Evolutionary conservation across 2,113 vertebrate genomes (phyloP), one percentile per base, ranked within the genome.

Genomic region (Cacatua alba): DNA sequence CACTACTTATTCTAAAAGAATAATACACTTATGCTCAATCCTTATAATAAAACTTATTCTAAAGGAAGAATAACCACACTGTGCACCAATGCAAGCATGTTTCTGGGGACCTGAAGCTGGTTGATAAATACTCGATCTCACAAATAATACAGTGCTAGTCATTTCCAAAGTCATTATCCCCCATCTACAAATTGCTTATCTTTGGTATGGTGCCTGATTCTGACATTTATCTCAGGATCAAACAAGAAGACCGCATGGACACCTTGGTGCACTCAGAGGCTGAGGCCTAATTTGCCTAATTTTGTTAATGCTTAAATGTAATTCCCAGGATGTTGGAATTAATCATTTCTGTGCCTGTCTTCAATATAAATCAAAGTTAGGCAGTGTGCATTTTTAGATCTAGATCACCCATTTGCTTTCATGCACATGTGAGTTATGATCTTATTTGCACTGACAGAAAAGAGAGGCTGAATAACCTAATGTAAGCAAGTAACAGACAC

Each of bases 331-430:
- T 62, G 49, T 83, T 94, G 91, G 93, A 59, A 91, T 91, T 44
- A 96, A 96, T 90, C 2, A 90, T 84, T 94, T 84, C 89, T 76
- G 57, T 49, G 76, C 57, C 89, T 91, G 83, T 33, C 88, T 92
- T 95, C 95, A 97, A 96, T 86, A 92, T 64, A 92, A 96, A 49
- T 68, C 63, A 97, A 92, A 85, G 97, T 76, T 78, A 96, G 95
- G 68, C 93, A 94, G 78, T 94, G 77, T 44, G 78, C 12, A 3
- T 64, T 82, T 96, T 88, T 53, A 78, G 72, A 94, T 90, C 75
- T 95, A 86, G 92, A 88, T 85, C 80, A 67, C 51, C 52, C 78
- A 26, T 91, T 94, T 91, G 63, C 81, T 95, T 95, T 96, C 37
- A 79, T 43, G 88, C 52, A 41, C 41, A 33, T n/a, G 49, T 89